These are phyloP conservation scores for Callithrix jacchus DNA, from an alignment of 2,113 vertebrate species.

Conservation along the genomic window DNA sequence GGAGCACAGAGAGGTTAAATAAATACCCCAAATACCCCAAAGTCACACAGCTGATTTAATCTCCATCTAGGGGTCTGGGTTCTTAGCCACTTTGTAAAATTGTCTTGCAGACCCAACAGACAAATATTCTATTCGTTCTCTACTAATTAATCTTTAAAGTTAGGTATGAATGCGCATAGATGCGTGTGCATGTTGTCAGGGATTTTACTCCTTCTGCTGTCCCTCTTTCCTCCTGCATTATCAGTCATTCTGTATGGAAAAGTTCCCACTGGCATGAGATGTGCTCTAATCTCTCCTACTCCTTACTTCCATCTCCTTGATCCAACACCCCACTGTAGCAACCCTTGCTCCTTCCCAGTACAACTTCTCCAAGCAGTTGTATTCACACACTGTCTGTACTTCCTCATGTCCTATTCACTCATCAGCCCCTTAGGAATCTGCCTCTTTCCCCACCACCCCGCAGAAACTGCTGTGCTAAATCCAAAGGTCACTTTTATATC, in stretches of 20 bases:
- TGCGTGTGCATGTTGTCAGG: neutral
- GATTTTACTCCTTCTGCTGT: neutral
- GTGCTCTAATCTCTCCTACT: neutral
- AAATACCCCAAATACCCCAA: neutral
- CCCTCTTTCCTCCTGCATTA: neutral
- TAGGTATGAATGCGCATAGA: neutral
- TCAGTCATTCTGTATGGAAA: neutral
- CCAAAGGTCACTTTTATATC: neutral
- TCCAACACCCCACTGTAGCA: neutral
- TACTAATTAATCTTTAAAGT: neutral
- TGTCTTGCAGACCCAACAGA: neutral
- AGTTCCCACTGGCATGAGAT: neutral
- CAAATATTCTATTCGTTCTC: neutral
- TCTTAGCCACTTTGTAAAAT: neutral
- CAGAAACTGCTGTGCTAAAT: neutral
- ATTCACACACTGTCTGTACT: fast-evolving
- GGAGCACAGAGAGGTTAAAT: neutral
- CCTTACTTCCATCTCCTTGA: neutral
- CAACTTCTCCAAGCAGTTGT: neutral
- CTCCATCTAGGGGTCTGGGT: neutral
- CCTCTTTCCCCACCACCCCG: neutral
- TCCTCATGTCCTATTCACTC: neutral
- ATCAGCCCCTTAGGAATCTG: neutral
- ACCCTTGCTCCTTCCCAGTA: neutral
- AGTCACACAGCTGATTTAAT: neutral